A percentile compares a stretch with the other conserved stretches of the same genome.
phyloP scores from a whole-genome alignment of 2,113 vertebrate species.

The Myxocyprinus asiaticus region DNA sequence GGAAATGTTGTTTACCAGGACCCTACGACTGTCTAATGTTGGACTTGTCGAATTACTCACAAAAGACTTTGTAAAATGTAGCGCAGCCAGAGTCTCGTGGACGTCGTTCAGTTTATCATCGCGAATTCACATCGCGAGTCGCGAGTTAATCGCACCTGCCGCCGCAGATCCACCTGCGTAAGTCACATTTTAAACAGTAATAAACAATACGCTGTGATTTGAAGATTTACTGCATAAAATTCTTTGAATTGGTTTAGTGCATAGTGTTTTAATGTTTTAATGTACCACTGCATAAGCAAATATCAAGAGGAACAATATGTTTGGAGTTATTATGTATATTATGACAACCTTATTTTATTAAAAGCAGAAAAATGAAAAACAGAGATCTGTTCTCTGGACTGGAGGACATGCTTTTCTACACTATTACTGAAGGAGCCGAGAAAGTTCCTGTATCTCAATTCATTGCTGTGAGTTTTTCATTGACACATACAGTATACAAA shows the following conservation, averaged over 20 bases:
- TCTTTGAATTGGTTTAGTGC: too few relatives aligned
- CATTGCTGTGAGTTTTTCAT: slow-evolving; percentile 72
- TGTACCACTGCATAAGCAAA: too few relatives aligned
- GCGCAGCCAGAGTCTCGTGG: not conserved
- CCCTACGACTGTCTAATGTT: slow-evolving; percentile 39
- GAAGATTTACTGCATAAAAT: too few relatives aligned
- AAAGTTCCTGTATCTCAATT: slow-evolving; percentile 81
- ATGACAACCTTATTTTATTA: too few relatives aligned
- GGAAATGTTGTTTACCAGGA: slow-evolving; percentile 62
- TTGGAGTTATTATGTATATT: too few relatives aligned
- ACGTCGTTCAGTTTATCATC: slow-evolving; percentile 7
- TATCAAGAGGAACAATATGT: too few relatives aligned
- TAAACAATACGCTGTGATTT: too few relatives aligned
- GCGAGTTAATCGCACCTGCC: not conserved
- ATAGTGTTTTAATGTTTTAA: too few relatives aligned
- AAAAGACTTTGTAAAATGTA: slow-evolving; percentile 39
- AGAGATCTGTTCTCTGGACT: slow-evolving; percentile 73
- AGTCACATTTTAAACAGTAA: not conserved
- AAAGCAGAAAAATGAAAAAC: slow-evolving; percentile 60
- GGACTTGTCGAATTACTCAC: slow-evolving; percentile 34
- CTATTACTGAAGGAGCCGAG: slow-evolving; percentile 82
- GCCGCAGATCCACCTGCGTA: not conserved
- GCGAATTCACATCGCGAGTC: not conserved
- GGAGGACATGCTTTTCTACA: slow-evolving; percentile 85
- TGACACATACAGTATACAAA: not conserved